Evolutionary conservation across 2,888 invertebrate species (phyloP), one percentile per base, ranked within the genome.

Genomic region (Drosophila paranaensis): DNA sequence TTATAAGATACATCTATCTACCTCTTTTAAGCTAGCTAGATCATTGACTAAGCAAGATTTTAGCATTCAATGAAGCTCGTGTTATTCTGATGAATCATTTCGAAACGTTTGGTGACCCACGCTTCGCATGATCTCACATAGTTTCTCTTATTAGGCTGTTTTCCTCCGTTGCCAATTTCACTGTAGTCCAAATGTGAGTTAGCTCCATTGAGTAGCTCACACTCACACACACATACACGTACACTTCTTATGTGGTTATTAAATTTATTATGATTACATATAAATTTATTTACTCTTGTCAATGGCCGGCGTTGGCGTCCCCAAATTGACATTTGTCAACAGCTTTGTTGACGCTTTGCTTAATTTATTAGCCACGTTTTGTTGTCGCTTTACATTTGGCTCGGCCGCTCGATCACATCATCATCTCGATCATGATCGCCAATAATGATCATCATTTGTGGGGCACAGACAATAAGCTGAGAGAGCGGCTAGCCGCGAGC

Each of bases 301-400:
- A 42, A 60, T 62, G 50, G 6, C 53, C 60, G 53, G 82, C 70
- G 80, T 79, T 67, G 71, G 71, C 58, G 73, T 77, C 63, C 61
- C 56, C 43, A 77, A 70, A 53, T 68, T 70, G 73, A 65, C 73
- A 87, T 82, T 88, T 85, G 86, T 88, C 82, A 88, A 71, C 58
- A 75, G 81, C 68, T 79, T 83, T 81, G 77, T 81, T 77, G 66
- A 73, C 81, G 77, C 77, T 80, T 70, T 67, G 77, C 64, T 53
- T 67, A 76, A 82, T 80, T 80, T 80, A 79, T 79, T 82, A 67
- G 79, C 82, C 79, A 73, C 76, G 67, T 79, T 81, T 81, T 74
- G 58, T 67, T 63, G 67, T 62, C 53, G 68, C 66, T 63, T 78
- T 74, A 74, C 65, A 81, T 77, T 81, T 77, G 71, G 54, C 68